Evolutionary conservation across 2,797 vertebrate genomes (phyloP), one percentile per base, ranked within the genome.

Genomic region (Vireo griseus): DNA sequence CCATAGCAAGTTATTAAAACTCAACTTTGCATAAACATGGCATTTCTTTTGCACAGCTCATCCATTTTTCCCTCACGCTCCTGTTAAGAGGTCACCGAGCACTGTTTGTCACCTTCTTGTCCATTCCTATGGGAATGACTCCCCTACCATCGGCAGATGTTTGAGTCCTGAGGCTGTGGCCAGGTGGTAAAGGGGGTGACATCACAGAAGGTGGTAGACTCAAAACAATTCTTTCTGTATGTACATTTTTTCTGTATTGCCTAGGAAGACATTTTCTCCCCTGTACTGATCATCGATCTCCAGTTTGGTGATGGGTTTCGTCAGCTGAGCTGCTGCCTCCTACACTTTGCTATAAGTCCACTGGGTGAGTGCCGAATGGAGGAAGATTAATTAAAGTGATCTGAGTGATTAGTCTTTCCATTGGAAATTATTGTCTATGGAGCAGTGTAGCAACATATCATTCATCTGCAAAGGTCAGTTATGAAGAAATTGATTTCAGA

Each of bases 401-500:
- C 92, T 85, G 90, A 96, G 65, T 78, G 67, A 91, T 92, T 96
- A 93, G 74, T 93, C 78, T 96, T 95, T 93, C 95, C 92, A 75
- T n/a, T 92, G 88, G 90, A 94, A 95, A 95, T 77, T 4, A 73
- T 80, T 68, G 59, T 87, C 93, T 84, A 1, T 40, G 37, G 91
- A 94, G 78, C 50, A 62, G 47, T 68, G 59, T 22, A 96, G 72
- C 59, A 69, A 84, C 73, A 66, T 55, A 91, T 96, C 79, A 91
- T 94, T 88, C 92, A 72, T 92, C 72, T 86, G 61, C 69, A 97
- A 97, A 97, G 88, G 92, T 96, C 96, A 97, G 91, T 94, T 92
- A 88, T 89, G 88, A 97, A 92, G 92, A 96, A 97, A 89, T 94
- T 94, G 88, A 97, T 97, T 95, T 97, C 95, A 94, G 83, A 90